Evolutionary conservation across 2,888 invertebrate genomes (phyloP), one percentile per base, ranked within the genome.

Genomic region (Ferdinandea cuprea): DNA sequence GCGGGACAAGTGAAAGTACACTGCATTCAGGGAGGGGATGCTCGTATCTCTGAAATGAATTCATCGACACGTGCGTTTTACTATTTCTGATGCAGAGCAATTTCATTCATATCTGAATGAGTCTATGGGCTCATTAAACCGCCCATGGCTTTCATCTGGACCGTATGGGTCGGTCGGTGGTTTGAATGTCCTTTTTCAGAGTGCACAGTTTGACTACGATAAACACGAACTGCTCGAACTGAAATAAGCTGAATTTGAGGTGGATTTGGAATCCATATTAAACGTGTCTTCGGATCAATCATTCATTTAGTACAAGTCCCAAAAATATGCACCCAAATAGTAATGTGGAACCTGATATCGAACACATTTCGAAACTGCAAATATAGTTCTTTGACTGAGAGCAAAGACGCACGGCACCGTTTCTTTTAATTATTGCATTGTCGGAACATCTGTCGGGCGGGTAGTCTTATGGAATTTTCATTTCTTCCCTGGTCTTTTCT

Each of bases 1-100:
- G 71, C 19, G 65, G 76, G 71, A 76, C 76, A 81, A 76, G 76
- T 81, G 76, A 66, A 76, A 52, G 46, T 52, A 52, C 58, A 17
- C 19, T 52, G 46, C 61, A 58, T 28, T 25, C 8, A 30, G 9
- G 5, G 52, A 56, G 17, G 32, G 59, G n/a, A 77, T 35, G 63
- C 5, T 2, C 25, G 25, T 56, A 73, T 63, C 54, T 19, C 3
- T 19, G 9, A 63, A 78, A 78, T 78, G 13, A 78, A 66, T 78
- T 66, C 66, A 56, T 52, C 32, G 72, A 78, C 81, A 81, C 81
- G 81, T 81, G 74, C 56, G 72, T 56, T 58, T 28, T 32, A 32
- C 30, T 56, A 28, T n/a, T n/a, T n/a, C n/a, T 61, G 11, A 52
- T 61, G 40, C 40, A 59, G 32, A 28, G 8, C 32, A 19, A 48